Evolutionary conservation across 2,113 vertebrate species (phyloP).

Genomic region (Spilogale gracilis): DNA sequence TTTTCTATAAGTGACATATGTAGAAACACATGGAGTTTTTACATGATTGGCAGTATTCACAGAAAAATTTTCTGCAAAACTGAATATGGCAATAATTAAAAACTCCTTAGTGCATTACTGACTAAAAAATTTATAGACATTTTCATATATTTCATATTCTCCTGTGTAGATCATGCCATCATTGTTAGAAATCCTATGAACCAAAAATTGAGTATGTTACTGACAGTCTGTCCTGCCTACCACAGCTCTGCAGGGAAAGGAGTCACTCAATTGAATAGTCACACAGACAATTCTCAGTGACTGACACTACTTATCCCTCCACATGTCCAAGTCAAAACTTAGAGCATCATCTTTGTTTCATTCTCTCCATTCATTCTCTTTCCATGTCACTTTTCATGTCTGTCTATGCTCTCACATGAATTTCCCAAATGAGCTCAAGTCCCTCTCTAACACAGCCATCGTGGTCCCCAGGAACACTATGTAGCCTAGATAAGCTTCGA

Average conservation of each 20-base stretch:
- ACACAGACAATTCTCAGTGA: not conserved
- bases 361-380: not conserved
- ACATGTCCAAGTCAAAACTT: not conserved
- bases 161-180: not conserved
- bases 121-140: not conserved
- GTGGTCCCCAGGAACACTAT: not conserved
- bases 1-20: constrained; percentile 26
- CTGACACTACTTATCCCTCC: rapidly evolving
- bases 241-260: not conserved
- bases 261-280: not conserved
- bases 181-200: not conserved
- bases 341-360: not conserved
- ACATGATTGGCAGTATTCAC: not conserved
- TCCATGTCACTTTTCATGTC: not conserved
- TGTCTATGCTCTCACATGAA: not conserved
- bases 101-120: not conserved
- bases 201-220: rapidly evolving
- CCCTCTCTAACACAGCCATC: not conserved
- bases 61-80: not conserved
- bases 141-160: not conserved
- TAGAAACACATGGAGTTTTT: constrained; percentile 21
- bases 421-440: not conserved
- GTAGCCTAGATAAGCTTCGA: no score
- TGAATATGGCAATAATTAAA: not conserved
- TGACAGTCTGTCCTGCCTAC: not conserved